These are phyloP conservation scores for Centropyge bicolor DNA, from an alignment of 2,797 vertebrate species.

Conservation along the genomic window DNA sequence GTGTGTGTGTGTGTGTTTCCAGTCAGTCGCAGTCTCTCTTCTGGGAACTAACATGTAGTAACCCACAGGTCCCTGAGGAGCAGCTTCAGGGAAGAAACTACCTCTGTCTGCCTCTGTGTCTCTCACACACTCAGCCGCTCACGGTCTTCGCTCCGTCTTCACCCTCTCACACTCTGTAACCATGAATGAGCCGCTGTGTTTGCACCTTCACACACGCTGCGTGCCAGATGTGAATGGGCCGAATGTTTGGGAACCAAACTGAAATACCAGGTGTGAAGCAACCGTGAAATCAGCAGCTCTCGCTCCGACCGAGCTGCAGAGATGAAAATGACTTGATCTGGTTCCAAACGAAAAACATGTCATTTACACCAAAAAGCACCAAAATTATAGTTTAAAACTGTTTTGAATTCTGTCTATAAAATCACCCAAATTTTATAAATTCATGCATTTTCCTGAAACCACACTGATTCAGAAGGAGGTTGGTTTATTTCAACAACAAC, in stretches of 20 bases:
- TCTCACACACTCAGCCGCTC: constrained; percentile 5
- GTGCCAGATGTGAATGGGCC: constrained; percentile 60
- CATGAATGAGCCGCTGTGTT: constrained; percentile 70
- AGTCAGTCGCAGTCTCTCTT: constrained; percentile 72
- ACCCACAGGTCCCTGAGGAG: constrained; percentile 66
- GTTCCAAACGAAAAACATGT: not conserved
- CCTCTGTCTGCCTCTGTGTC: constrained; percentile 18
- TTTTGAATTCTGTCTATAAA: not conserved
- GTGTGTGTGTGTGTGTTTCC: constrained; percentile 60
- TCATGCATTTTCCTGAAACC: not conserved
- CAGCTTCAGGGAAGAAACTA: constrained; percentile 41
- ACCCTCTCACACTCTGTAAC: constrained; percentile 17
- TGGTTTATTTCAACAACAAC: not conserved
- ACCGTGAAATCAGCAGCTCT: constrained; percentile 44
- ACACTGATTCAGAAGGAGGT: not conserved
- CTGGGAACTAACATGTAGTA: constrained; percentile 75
- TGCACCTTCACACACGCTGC: constrained; percentile 52
- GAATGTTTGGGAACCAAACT: constrained; percentile 51
- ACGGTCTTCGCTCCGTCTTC: not conserved
- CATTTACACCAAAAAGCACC: not conserved
- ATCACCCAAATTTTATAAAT: not conserved
- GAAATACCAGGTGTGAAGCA: constrained; percentile 57
- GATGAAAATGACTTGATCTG: not conserved
- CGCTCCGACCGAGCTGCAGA: not conserved
- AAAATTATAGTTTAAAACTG: no score